Base-by-base conservation (phyloP, 1,140 invertebrate genomes). In the Oedothorax gibbosus region DNA sequence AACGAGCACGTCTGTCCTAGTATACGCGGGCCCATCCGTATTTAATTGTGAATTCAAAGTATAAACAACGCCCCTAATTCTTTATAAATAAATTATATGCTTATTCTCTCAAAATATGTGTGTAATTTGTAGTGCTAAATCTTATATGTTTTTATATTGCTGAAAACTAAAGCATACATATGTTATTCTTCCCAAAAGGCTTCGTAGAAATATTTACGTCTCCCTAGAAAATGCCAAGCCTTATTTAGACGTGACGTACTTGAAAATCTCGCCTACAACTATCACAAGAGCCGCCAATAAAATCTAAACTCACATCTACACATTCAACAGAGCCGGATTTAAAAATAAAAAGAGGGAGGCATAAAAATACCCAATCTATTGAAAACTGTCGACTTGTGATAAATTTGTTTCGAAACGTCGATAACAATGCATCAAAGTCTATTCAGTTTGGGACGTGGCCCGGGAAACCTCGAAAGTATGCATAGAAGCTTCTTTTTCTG, bases 381-480 rank as follows among this genome's bases (percentile, higher is more conserved):
- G 54, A 60, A 75, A 57, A 75, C 71, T 75, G 71, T 75, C 71
- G 71, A 75, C 54, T 75, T 75, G 71, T 75, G 71, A 75, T 75
- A 75, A 75, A 75, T 75, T 75, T 75, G 71, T 75, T 75, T 75
- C 50, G 51, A 15, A 20, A 20, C 14, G 51, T 75, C 20, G 71
- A 54, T 35, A 20, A 11, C 53, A 21, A 75, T 75, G 71, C 71
- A 56, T 75, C 54, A 75, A 75, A 75, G 15, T 75, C 51, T 21
- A 56, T 75, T 75, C 71, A 75, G 51, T 75, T 75, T 21, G 71
- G 18, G 12, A 18, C 21, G 18, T 15, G 7, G 14, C 10, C 8
- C 15, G 21, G 21, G 35, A 75, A 75, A 21, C 7, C 53, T 56
- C 15, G 6, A 57, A 75, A 75, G 35, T 35, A 35, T 35, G 35